These are phyloP conservation scores for Xyrichtys novacula DNA, from an alignment of 2,797 vertebrate species.

Conservation along the genomic window DNA sequence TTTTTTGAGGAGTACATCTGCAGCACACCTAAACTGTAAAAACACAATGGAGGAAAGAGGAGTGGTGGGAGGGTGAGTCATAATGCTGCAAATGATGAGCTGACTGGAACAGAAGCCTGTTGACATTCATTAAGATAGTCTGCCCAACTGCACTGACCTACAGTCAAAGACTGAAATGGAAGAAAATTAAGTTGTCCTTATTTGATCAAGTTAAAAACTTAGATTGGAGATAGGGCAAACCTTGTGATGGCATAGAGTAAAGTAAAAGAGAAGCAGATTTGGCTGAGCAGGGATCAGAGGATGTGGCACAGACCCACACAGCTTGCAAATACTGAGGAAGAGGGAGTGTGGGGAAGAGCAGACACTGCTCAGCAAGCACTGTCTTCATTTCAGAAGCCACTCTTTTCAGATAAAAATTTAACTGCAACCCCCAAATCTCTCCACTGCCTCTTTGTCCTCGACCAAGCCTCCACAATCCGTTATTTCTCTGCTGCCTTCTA, in stretches of 20 bases:
- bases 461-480: slow-evolving; percentile 42
- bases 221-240: background rate
- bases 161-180: background rate
- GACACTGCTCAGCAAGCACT: background rate
- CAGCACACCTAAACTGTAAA: slow-evolving; percentile 24
- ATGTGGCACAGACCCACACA: background rate
- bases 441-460: slow-evolving; percentile 49
- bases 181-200: background rate
- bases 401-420: slow-evolving; percentile 21
- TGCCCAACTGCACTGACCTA: slow-evolving; percentile 3
- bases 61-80: slow-evolving; percentile 39
- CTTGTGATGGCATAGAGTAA: background rate
- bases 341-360: background rate
- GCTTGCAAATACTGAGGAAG: background rate
- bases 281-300: background rate
- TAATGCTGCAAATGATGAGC: slow-evolving; percentile 21
- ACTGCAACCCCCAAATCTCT: slow-evolving; percentile 11
- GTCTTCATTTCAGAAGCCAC: slow-evolving; percentile 26
- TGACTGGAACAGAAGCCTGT: slow-evolving; percentile 34
- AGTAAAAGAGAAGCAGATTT: background rate
- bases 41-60: slow-evolving; percentile 1
- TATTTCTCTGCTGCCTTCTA: slow-evolving; percentile 54
- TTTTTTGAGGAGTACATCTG: background rate
- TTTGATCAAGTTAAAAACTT: background rate
- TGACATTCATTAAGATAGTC: slow-evolving; percentile 29